Conservation (phyloP, 2,888 invertebrate genomes). For the Micropterix aruncella region DNA sequence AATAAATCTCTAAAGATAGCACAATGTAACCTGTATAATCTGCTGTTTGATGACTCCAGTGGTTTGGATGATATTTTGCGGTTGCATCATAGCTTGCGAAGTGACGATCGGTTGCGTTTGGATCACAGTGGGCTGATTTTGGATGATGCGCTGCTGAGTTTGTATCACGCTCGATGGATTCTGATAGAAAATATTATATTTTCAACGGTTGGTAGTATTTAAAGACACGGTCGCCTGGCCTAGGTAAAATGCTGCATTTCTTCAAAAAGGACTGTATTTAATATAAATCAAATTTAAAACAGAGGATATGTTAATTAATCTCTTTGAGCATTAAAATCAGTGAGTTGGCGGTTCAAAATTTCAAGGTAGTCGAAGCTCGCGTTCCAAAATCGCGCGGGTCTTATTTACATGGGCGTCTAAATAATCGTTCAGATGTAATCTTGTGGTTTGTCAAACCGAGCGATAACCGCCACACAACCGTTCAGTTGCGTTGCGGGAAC, state of each 20-base stretch:
- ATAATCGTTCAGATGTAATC: slow-evolving; percentile 11
- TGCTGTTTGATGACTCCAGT: neutral
- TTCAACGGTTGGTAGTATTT: no score
- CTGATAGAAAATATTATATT: neutral
- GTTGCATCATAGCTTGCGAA: neutral
- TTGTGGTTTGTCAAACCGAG: slow-evolving; percentile 8
- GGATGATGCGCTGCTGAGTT: neutral
- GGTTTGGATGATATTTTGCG: neutral
- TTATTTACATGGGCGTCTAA: slow-evolving; percentile 11
- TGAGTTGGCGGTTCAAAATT: no score
- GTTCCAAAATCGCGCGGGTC: slow-evolving; percentile 10
- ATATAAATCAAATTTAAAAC: no score
- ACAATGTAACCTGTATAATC: neutral
- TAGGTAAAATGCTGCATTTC: no score
- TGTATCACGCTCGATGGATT: neutral
- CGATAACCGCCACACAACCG: slow-evolving; percentile 13
- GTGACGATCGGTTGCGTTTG: neutral
- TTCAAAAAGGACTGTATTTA: no score
- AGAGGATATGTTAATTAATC: no score
- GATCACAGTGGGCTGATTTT: neutral
- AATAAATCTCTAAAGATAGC: no score
- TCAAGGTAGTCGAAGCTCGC: no score
- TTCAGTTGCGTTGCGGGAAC: no score
- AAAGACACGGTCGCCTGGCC: no score
- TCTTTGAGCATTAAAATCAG: no score